Conservation (phyloP, 2,888 invertebrate genomes). For the Amblyjoppa proteus region DNA sequence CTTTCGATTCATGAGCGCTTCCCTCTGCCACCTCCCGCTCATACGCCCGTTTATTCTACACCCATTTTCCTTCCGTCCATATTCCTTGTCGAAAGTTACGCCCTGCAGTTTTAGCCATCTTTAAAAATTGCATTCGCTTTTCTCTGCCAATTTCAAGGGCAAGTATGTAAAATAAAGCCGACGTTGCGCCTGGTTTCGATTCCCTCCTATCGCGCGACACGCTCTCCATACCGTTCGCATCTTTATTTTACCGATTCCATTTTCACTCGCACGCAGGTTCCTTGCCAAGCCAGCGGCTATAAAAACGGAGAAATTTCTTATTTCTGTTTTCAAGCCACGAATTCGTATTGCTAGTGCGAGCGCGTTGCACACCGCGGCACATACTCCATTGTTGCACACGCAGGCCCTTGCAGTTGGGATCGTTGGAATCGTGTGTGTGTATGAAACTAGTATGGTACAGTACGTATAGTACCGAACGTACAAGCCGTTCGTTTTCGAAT, state of each 20-base stretch:
- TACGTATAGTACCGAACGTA: conserved; percentile 47
- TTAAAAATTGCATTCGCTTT: conserved; percentile 41
- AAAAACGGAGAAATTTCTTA: conserved; percentile 41
- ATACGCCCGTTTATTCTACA: background rate
- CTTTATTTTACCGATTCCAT: background rate
- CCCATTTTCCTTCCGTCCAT: background rate
- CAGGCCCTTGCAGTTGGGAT: conserved; percentile 22
- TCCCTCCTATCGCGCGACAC: background rate
- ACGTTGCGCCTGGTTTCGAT: background rate
- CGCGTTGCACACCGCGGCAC: background rate
- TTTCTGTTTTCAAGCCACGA: conserved; percentile 62
- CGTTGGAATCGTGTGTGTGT: conserved; percentile 34
- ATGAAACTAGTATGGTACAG: conserved; percentile 4
- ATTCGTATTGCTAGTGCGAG: conserved; percentile 28
- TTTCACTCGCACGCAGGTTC: background rate
- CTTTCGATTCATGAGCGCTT: conserved; percentile 22
- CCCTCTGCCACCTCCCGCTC: background rate
- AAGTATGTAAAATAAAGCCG: background rate
- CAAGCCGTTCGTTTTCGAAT: conserved; percentile 64
- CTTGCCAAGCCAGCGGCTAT: background rate
- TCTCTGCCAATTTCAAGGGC: background rate
- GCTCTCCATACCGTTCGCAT: background rate
- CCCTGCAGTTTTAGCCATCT: conserved; percentile 25
- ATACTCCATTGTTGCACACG: conserved; percentile 7
- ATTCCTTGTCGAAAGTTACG: conserved; percentile 22